Evolutionary conservation across 2,888 invertebrate species (phyloP), one percentile per base, ranked within the genome.

Genomic region (Rotaria socialis): DNA sequence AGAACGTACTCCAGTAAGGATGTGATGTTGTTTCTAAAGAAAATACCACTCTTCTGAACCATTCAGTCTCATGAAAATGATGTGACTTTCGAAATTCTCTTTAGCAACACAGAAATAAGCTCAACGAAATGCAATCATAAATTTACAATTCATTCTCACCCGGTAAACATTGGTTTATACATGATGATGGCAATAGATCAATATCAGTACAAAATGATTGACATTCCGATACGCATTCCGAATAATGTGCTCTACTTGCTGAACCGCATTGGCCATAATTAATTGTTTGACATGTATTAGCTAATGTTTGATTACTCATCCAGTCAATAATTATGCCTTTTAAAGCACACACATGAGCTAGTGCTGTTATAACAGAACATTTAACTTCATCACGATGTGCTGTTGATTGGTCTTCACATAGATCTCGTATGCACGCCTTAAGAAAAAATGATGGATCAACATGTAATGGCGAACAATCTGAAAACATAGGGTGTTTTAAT

Each of bases 361-460:
- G 96, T 87, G 94, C 94, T 0, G 95, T 94, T 27, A 96, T 91
- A 85, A 94, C 93, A 24, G 95, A 94, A 90, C 96, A 96, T 88
- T 86, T 43, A 87, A 90, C 88, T 86, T 90, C 90, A 87, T 89
- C 89, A 41, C 88, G 88, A 60, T 88, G 87, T 10, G 88, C 88
- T 24, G 84, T 43, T 43, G 85, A 86, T 87, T n/a, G 88, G 90
- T 96, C 96, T 27, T 95, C 94, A 90, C 96, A 96, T 92, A 96
- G 93, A 90, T 96, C 96, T 91, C 94, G 95, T 89, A 95, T 90
- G 90, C 96, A 96, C 90, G 95, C 93, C 89, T 94, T 93, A 55
- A 95, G 94, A 91, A 93, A 96, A 2, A 93, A 92, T 87, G 94
- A 93, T 11, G 95, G 94, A 90, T 95, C 95, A 41, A 96, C 95